These are phyloP conservation scores for Caenorhabditis brenneri DNA, from an alignment of 1,140 invertebrate species.

Conservation along the genomic window DNA sequence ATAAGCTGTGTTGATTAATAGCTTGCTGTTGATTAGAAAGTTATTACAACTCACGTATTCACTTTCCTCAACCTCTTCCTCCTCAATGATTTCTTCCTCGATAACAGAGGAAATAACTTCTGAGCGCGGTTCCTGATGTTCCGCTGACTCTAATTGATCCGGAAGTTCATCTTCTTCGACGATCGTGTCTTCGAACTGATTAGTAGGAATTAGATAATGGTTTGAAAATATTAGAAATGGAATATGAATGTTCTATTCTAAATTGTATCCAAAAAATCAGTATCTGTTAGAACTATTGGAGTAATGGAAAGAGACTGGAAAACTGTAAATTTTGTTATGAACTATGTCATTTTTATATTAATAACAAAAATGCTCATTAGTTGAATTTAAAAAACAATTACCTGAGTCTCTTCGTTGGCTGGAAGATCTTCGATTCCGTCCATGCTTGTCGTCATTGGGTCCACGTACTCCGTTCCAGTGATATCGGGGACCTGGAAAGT, in stretches of 20 bases:
- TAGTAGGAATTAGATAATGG: not conserved
- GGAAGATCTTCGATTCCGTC: slow-evolving; percentile 69
- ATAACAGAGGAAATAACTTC: not conserved
- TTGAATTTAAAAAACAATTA: too few species aligned
- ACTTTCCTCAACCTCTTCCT: slow-evolving; percentile 41
- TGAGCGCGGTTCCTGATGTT: slow-evolving; percentile 50
- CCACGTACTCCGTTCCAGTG: slow-evolving; percentile 65
- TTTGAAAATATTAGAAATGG: not conserved
- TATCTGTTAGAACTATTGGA: not conserved
- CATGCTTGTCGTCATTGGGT: slow-evolving; percentile 69
- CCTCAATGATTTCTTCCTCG: slow-evolving; percentile 30
- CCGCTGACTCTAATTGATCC: slow-evolving; percentile 54
- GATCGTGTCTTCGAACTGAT: slow-evolving; percentile 51
- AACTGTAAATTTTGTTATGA: too few species aligned
- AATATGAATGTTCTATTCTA: not conserved
- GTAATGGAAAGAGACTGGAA: too few species aligned
- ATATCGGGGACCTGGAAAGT: slow-evolving; percentile 68
- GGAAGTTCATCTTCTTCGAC: slow-evolving; percentile 52
- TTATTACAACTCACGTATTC: not conserved
- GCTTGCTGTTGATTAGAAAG: not conserved
- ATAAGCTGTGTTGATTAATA: not conserved
- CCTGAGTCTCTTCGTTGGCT: slow-evolving; percentile 58
- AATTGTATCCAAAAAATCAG: not conserved
- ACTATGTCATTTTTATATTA: too few species aligned
- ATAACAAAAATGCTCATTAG: too few species aligned